Percentiles rank a stretch among this genome's conserved stretches.
Evolutionary conservation across 2,888 invertebrate genomes (phyloP).

Genomic region (Cremastinae sp.): DNA sequence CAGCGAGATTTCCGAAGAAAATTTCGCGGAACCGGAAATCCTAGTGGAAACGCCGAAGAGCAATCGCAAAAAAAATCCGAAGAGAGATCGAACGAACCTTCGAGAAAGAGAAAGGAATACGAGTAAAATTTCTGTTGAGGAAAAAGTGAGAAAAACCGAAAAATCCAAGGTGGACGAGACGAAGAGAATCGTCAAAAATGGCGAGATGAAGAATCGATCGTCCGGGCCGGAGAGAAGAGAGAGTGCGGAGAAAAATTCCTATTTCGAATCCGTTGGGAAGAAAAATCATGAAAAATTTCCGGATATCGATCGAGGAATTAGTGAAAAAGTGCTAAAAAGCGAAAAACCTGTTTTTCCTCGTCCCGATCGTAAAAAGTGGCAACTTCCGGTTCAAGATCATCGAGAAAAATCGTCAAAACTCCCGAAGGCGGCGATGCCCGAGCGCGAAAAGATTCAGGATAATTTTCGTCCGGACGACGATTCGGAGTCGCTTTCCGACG

Average conservation of each 20-base stretch:
- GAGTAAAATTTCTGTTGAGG: neutral
- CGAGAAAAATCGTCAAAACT: neutral
- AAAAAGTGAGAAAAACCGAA: neutral
- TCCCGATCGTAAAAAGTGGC: slow-evolving; percentile 18
- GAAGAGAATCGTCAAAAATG: slow-evolving; percentile 18
- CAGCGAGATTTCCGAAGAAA: neutral
- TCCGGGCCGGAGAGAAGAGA: neutral
- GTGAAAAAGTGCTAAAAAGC: too few relatives aligned
- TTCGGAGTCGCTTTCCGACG: too few relatives aligned
- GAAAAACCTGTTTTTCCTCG: neutral
- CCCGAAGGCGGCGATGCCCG: too few relatives aligned
- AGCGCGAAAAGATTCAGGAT: too few relatives aligned
- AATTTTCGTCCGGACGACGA: too few relatives aligned
- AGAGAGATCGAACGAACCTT: neutral
- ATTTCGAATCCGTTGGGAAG: neutral
- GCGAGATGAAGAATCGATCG: slow-evolving; percentile 12
- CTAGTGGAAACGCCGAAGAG: neutral
- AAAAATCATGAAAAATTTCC: neutral
- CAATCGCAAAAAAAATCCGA: neutral
- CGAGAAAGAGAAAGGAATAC: neutral
- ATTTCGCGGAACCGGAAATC: neutral
- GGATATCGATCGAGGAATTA: too few relatives aligned
- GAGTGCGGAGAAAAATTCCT: neutral
- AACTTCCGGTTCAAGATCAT: neutral
- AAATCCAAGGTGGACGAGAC: neutral